Conservation (phyloP, 2,113 vertebrate species). For the Megaceryle maxima region DNA sequence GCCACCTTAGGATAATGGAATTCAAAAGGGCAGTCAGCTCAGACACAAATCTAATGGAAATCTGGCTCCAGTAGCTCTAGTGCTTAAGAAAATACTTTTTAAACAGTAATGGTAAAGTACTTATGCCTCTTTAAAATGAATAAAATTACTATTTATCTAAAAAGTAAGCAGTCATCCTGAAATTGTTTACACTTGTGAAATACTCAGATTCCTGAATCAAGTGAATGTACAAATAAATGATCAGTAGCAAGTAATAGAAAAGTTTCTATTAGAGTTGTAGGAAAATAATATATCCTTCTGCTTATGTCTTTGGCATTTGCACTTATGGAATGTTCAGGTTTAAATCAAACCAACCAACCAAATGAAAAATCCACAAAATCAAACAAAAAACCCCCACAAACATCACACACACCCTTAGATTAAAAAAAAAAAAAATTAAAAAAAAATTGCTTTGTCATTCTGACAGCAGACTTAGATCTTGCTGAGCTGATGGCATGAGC, state of each 20-base stretch:
- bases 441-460: neutral
- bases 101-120: neutral
- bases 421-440: neutral
- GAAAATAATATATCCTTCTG: neutral
- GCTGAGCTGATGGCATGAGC: neutral
- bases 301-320: neutral
- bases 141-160: neutral
- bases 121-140: neutral
- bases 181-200: neutral
- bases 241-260: neutral
- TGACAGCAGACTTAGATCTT: neutral
- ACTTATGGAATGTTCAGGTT: neutral
- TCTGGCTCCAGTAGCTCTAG: neutral
- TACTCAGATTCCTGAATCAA: neutral
- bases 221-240: neutral
- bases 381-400: neutral
- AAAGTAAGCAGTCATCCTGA: neutral
- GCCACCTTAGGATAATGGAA: neutral
- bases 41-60: neutral
- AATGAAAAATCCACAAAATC: neutral
- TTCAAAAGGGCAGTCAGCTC: neutral
- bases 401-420: too few relatives aligned
- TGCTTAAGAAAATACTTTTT: neutral
- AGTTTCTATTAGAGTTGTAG: neutral
- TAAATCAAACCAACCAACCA: neutral